Evolutionary conservation across 1,140 invertebrate genomes (phyloP), one percentile per base, ranked within the genome.

Genomic region (Drosophila subpulchrella): DNA sequence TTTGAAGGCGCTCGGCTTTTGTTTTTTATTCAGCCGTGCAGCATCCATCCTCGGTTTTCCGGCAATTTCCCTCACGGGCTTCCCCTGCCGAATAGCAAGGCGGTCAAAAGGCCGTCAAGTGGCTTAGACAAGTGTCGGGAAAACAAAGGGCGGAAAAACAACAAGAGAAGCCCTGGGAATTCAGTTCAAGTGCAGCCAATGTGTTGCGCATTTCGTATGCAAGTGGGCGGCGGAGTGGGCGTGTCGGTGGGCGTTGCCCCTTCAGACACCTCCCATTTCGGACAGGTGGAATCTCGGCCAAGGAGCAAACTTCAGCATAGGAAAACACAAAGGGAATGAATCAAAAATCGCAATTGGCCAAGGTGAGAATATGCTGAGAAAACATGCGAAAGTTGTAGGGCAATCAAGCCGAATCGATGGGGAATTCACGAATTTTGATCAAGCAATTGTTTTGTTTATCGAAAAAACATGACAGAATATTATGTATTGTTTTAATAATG

Each of bases 41-140:
- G 8, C 7, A 8, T 10, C 32, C 32, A 10, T 34, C 32, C 32
- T 10, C 32, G 39, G 13, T 42, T 42, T 42, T 42, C 30, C 15
- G n/a, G 0, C 13, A 6, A n/a, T 11, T 11, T 20, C 11, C 42
- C 17, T 12, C 47, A 3, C 27, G 10, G 6, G 24, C 27, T n/a
- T 2, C n/a, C 34, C 4, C 20, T 20, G 41, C 42, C 20, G 15
- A 3, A 39, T 13, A 8, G 34, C 51, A 75, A 65, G 72, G 72
- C 72, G 72, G 72, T 83, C 78, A 88, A 86, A 86, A 88, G 83
- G 75, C 70, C 79, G 79, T 78, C 83, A 75, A 88, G 82, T 75
- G 78, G 53, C 53, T 65, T 57, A 56, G 51, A 75, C 42, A 44
- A 75, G 59, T 32, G 51, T 17, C n/a, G 13, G 48, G 17, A 41